phyloP scores from a whole-genome alignment of 2,113 vertebrate species.

The Ranitomeya variabilis region DNA sequence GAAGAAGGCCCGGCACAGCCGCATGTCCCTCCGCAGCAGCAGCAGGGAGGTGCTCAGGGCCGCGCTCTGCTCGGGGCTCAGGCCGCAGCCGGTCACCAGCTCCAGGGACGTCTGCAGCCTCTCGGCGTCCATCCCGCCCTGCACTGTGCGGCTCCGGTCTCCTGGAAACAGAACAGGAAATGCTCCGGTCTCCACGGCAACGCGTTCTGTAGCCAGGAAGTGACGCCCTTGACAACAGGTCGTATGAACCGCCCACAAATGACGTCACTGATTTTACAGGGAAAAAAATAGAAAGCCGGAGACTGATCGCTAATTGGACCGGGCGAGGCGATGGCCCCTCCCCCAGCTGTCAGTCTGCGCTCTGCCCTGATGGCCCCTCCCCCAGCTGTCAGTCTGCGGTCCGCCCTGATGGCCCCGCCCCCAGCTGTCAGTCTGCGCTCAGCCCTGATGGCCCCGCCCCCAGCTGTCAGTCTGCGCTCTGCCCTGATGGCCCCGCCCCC shows the following conservation, averaged over 20 bases:
- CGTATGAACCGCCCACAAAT: background rate
- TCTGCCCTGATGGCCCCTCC: too few species aligned
- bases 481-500: too few species aligned
- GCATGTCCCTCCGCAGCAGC: slow-evolving; percentile 84
- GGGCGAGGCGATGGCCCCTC: too few species aligned
- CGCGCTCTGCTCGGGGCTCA: slow-evolving; percentile 80
- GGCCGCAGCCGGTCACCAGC: slow-evolving; percentile 76
- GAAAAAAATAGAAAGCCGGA: too few species aligned
- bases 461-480: too few species aligned
- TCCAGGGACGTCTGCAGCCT: slow-evolving; percentile 75
- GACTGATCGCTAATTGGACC: too few species aligned
- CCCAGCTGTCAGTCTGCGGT: too few species aligned
- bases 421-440: too few species aligned
- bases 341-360: too few species aligned
- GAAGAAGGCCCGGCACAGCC: slow-evolving; percentile 81
- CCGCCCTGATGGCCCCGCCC: too few species aligned
- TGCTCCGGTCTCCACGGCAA: background rate
- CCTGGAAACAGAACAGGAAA: background rate
- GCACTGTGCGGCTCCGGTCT: background rate
- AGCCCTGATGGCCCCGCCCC: too few species aligned
- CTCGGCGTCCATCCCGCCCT: slow-evolving; percentile 74
- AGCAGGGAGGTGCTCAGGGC: slow-evolving; percentile 78
- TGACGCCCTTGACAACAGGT: background rate
- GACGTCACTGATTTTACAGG: background rate
- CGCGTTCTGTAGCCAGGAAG: background rate